Evolutionary conservation across 2,113 vertebrate genomes (phyloP).

Genomic region (Syngnathus scovelli): DNA sequence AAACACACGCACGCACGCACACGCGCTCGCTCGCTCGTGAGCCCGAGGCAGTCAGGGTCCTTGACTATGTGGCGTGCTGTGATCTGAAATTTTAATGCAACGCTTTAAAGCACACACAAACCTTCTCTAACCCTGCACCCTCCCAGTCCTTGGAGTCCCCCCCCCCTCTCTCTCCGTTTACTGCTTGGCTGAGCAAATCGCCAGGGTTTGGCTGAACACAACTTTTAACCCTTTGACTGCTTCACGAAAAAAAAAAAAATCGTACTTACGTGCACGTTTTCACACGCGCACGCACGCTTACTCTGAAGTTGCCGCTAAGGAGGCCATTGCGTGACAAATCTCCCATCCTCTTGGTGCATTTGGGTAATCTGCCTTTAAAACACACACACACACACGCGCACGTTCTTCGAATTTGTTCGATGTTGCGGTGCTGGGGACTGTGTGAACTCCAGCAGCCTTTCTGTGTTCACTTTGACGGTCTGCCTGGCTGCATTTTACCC

Average conservation of each 20-base stretch:
- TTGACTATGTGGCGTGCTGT: slow-evolving; percentile 76
- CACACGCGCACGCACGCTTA: slow-evolving; percentile 15
- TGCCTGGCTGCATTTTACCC: slow-evolving; percentile 53
- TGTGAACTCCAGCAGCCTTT: slow-evolving; percentile 62
- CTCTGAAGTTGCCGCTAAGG: slow-evolving; percentile 56
- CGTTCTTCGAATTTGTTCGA: slow-evolving; percentile 49
- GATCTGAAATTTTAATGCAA: slow-evolving; percentile 93
- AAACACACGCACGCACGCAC: slow-evolving; percentile 35
- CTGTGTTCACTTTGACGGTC: slow-evolving; percentile 51
- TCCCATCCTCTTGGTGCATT: slow-evolving; percentile 60
- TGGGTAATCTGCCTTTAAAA: slow-evolving; percentile 67
- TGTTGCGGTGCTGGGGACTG: slow-evolving; percentile 42
- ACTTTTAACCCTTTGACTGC: slow-evolving; percentile 69
- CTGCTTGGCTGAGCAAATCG: slow-evolving; percentile 72
- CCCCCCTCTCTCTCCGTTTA: slow-evolving; percentile 69
- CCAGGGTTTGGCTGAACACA: slow-evolving; percentile 70
- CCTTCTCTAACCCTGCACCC: slow-evolving; percentile 70
- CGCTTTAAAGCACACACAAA: slow-evolving; percentile 80
- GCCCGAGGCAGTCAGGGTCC: slow-evolving; percentile 77
- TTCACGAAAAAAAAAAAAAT: slow-evolving; percentile 44
- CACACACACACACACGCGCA: slow-evolving; percentile 27
- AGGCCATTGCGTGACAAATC: slow-evolving; percentile 68
- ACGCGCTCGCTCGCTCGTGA: slow-evolving; percentile 45
- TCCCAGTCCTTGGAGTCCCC: slow-evolving; percentile 71
- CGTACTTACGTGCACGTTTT: slow-evolving; percentile 37